phyloP scores from a whole-genome alignment of 2,113 vertebrate genomes.

The Paedocypris sp. region DNA sequence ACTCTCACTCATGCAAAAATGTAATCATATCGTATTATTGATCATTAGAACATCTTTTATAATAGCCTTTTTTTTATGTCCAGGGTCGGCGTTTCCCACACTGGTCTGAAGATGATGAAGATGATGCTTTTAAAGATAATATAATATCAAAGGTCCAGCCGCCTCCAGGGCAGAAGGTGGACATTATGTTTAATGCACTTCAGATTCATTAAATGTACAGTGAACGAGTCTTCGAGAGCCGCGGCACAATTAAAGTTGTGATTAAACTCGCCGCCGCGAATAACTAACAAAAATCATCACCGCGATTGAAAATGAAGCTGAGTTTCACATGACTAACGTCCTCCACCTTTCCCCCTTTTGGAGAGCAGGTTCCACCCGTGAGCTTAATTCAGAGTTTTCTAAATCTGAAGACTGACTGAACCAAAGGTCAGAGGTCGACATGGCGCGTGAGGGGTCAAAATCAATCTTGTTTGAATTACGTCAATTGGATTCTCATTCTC shows the following conservation, averaged over 20 bases:
- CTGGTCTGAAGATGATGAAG: no score
- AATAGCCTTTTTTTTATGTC: no score
- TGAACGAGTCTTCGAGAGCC: not conserved
- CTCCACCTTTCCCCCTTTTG: no score
- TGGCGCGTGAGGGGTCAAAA: not conserved
- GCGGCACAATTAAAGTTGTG: not conserved
- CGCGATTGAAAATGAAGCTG: not conserved
- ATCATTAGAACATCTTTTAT: no score
- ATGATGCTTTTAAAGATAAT: not conserved
- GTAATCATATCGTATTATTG: no score
- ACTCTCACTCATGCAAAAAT: no score
- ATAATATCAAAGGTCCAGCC: not conserved
- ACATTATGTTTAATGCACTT: not conserved
- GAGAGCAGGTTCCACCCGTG: no score
- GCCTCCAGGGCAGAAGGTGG: not conserved
- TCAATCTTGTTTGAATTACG: constrained; percentile 5
- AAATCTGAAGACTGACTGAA: not conserved
- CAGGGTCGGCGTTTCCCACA: no score
- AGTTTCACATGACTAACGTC: no score
- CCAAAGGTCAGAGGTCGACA: not conserved
- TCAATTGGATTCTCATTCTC: constrained; percentile 11
- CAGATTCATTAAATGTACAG: not conserved
- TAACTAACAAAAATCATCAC: not conserved
- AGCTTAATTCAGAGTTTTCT: not conserved
- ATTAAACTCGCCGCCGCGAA: not conserved